Evolutionary conservation across 2,113 vertebrate species (phyloP).

Genomic region (Bubo blakistoni): DNA sequence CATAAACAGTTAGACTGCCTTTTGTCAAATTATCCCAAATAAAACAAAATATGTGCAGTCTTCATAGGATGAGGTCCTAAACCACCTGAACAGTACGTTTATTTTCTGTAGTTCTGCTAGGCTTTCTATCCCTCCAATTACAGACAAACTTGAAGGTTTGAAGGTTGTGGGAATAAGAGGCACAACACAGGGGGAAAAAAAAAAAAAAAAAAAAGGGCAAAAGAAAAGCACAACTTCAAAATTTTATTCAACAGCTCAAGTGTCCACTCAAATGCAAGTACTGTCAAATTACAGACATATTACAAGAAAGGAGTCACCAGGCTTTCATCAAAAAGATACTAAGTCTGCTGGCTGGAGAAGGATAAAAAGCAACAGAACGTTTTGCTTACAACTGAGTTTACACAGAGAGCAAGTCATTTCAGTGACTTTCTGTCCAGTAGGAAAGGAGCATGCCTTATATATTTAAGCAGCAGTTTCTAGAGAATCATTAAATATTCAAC

Average conservation of each 20-base stretch:
- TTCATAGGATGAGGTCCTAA: background rate
- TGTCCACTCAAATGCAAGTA: background rate
- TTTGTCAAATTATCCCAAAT: background rate
- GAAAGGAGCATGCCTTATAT: background rate
- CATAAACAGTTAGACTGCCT: background rate
- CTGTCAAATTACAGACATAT: background rate
- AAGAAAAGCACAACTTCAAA: background rate
- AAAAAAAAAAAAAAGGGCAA: too few species aligned
- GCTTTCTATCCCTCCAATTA: background rate
- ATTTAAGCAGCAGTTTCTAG: background rate
- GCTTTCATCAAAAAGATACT: background rate
- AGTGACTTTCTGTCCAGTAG: background rate
- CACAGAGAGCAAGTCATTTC: background rate
- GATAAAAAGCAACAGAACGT: background rate
- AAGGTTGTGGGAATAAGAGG: background rate
- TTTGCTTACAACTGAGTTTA: background rate
- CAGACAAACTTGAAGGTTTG: background rate
- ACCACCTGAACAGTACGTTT: background rate
- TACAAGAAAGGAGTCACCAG: background rate
- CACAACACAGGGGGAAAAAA: background rate
- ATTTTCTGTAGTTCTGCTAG: background rate
- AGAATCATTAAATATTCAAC: background rate
- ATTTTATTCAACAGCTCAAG: background rate
- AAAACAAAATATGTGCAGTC: background rate
- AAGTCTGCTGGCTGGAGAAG: background rate